These are phyloP conservation scores for Micrasema minimum DNA, from an alignment of 1,140 invertebrate species.

Conservation along the genomic window DNA sequence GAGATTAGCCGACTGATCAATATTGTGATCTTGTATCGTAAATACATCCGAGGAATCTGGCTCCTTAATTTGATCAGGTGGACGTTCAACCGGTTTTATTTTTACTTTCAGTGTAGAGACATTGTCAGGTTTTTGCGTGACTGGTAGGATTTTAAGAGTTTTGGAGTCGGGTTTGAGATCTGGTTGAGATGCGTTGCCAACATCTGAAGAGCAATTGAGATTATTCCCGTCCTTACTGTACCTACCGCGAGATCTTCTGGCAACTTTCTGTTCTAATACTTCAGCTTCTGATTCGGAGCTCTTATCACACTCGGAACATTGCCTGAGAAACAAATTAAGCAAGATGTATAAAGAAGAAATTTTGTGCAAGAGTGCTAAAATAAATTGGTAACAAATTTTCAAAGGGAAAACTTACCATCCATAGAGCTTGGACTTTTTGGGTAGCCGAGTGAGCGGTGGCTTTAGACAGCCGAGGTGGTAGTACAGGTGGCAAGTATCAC, in stretches of 20 bases:
- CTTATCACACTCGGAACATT: conserved; percentile 91
- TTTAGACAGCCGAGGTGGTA: conserved; percentile 95
- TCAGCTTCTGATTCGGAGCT: conserved; percentile 82
- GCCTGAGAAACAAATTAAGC: conserved; percentile 67
- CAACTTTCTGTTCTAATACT: conserved; percentile 79
- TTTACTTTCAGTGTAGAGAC: conserved; percentile 69
- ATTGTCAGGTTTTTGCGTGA: conserved; percentile 55
- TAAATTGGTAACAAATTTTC: too few species aligned
- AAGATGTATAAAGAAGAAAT: too few species aligned
- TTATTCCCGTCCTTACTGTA: conserved; percentile 76
- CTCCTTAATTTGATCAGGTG: conserved; percentile 25
- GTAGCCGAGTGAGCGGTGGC: conserved; percentile 90
- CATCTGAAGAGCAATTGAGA: conserved; percentile 56
- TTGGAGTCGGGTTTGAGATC: conserved; percentile 43
- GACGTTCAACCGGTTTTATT: conserved; percentile 68
- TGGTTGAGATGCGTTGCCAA: conserved; percentile 56
- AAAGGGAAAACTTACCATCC: conserved; percentile 76
- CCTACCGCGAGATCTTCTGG: conserved; percentile 78
- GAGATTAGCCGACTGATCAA: conserved; percentile 19
- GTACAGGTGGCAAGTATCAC: conserved; percentile 91
- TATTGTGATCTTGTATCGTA: conserved; percentile 36
- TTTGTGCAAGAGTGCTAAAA: too few species aligned
- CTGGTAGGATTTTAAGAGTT: conserved; percentile 46
- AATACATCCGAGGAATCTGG: conserved; percentile 41
- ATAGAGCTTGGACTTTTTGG: conserved; percentile 93